phyloP scores from a whole-genome alignment of 2,797 vertebrate genomes.

The Betta splendens region DNA sequence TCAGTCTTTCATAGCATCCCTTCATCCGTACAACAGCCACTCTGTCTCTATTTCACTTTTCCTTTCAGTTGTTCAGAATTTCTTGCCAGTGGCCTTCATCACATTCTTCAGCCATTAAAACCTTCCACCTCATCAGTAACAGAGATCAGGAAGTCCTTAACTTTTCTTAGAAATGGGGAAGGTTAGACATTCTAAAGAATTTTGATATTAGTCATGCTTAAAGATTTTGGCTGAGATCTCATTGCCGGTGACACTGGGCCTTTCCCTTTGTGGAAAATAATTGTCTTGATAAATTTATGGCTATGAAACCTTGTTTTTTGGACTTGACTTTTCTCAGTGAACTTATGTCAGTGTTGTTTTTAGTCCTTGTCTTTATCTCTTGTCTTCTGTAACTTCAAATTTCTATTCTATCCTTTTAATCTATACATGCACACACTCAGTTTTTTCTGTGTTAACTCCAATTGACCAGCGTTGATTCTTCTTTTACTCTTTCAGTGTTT shows the following conservation, averaged over 20 bases:
- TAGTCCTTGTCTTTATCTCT: slow-evolving; percentile 73
- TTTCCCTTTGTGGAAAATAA: too few species aligned
- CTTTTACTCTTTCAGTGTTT: slow-evolving; percentile 64
- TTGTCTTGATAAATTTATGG: too few species aligned
- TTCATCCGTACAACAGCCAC: slow-evolving; percentile 23
- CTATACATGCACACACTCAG: slow-evolving; percentile 23
- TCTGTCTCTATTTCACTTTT: slow-evolving; percentile 35
- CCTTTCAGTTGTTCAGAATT: slow-evolving; percentile 21
- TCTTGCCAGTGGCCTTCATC: slow-evolving; percentile 44
- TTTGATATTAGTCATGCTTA: slow-evolving; percentile 10
- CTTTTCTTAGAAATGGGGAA: slow-evolving; percentile 23
- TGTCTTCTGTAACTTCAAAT: slow-evolving; percentile 65
- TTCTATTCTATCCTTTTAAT: slow-evolving; percentile 40
- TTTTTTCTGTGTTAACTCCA: slow-evolving; percentile 39
- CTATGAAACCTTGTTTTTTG: too few species aligned
- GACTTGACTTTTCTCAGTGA: too few species aligned
- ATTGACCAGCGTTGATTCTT: slow-evolving; percentile 32
- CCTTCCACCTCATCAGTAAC: slow-evolving; percentile 23
- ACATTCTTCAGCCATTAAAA: slow-evolving; percentile 59
- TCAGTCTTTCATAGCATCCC: slow-evolving; percentile 35
- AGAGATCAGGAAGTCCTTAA: slow-evolving; percentile 29
- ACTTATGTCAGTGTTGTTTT: slow-evolving; percentile 71
- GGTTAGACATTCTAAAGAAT: slow-evolving; percentile 28
- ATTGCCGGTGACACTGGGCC: slow-evolving; percentile 13
- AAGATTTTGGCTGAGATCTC: slow-evolving; percentile 5